Conservation (phyloP, 2,888 invertebrate species). For the Reticulitermes lucifugus region DNA sequence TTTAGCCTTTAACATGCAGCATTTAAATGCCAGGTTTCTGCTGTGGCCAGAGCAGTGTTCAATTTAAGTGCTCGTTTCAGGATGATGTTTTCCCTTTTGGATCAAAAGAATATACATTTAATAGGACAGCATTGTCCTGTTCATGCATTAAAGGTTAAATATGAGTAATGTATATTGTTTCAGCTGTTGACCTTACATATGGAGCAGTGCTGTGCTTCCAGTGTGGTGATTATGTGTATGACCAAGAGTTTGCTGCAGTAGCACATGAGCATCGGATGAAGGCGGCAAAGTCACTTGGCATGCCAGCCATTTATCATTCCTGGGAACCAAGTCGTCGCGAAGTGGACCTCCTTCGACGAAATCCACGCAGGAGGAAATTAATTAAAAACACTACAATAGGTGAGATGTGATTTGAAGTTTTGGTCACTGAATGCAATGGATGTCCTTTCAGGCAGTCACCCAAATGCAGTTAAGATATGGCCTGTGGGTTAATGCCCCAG, state of each 20-base stretch:
- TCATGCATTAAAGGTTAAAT: no score
- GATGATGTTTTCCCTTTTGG: no score
- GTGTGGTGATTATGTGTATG: conserved; percentile 94
- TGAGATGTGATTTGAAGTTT: background rate
- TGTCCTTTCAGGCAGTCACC: no score
- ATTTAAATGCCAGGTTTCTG: no score
- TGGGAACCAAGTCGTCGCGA: conserved; percentile 60
- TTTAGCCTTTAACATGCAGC: no score
- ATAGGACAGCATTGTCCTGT: no score
- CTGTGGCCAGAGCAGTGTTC: no score
- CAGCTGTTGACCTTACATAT: conserved; percentile 86
- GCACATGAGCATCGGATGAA: conserved; percentile 63
- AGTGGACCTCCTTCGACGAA: conserved; percentile 74
- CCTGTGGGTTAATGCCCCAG: no score
- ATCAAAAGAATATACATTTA: no score
- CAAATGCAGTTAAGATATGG: no score
- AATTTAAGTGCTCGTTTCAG: no score
- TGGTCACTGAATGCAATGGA: no score
- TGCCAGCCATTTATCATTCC: conserved; percentile 43
- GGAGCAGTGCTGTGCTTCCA: conserved; percentile 91
- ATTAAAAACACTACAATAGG: conserved; percentile 85
- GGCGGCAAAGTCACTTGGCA: conserved; percentile 39
- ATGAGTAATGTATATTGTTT: conserved; percentile 8
- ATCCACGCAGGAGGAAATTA: conserved; percentile 83
- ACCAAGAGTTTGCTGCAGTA: conserved; percentile 72